Percentiles rank a stretch among this genome's conserved stretches.
Conservation (phyloP, 2,888 invertebrate genomes). For the Ferrisia virgata region DNA sequence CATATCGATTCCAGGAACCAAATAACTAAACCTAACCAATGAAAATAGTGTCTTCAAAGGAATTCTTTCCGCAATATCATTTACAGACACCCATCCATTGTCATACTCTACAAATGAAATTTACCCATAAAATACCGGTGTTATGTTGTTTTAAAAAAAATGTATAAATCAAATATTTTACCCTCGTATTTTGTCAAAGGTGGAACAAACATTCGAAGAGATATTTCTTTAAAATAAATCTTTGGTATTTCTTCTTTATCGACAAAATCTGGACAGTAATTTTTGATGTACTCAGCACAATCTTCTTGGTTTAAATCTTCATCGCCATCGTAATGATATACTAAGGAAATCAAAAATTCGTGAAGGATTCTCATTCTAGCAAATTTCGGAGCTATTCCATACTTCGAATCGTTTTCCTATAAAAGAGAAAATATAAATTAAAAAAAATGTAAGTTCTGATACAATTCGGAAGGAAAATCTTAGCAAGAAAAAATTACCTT, state of each 20-base stretch:
- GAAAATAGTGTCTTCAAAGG: conserved; percentile 70
- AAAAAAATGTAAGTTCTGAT: neutral
- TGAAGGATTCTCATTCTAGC: conserved; percentile 66
- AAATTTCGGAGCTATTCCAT: conserved; percentile 65
- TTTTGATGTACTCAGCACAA: conserved; percentile 2
- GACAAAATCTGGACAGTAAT: conserved; percentile 50
- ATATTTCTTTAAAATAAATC: conserved; percentile 58
- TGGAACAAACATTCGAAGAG: conserved; percentile 71
- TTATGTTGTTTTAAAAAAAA: too few species aligned
- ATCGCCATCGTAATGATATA: conserved; percentile 59
- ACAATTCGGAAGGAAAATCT: neutral
- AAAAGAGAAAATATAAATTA: neutral
- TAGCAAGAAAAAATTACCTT: conserved; percentile 3
- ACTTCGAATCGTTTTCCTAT: conserved; percentile 54
- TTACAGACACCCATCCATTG: conserved; percentile 66
- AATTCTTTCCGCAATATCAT: conserved; percentile 66
- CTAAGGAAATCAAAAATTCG: conserved; percentile 67
- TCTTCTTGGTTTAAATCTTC: conserved; percentile 50
- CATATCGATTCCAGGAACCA: conserved; percentile 55
- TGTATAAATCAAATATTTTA: conserved; percentile 49
- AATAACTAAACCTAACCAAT: conserved; percentile 61
- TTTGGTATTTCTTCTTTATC: conserved; percentile 55
- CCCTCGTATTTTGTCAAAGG: conserved; percentile 62
- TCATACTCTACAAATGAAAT: conserved; percentile 56
- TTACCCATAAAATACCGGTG: neutral